These are phyloP conservation scores for Heterochromis multidens DNA, from an alignment of 2,113 vertebrate genomes.

Conservation along the genomic window DNA sequence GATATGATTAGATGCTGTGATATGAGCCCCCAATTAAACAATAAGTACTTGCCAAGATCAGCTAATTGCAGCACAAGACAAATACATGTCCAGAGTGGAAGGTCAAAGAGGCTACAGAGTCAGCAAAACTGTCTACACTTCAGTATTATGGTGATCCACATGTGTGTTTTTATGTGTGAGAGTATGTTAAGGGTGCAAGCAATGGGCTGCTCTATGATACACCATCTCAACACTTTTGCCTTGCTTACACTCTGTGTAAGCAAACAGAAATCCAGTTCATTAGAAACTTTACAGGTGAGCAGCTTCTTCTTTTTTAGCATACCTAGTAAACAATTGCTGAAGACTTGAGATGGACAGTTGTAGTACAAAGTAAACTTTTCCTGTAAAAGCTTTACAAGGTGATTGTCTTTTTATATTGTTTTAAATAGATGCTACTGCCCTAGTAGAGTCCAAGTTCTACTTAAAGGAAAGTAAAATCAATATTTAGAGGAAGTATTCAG, in stretches of 20 bases:
- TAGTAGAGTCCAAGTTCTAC: background rate
- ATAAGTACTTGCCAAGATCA: slow-evolving; percentile 1
- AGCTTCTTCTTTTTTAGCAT: background rate
- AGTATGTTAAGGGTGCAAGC: background rate
- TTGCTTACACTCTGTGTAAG: background rate
- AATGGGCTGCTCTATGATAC: slow-evolving; percentile 11
- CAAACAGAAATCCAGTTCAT: slow-evolving; percentile 14
- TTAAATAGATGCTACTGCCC: background rate
- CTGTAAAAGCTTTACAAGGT: background rate
- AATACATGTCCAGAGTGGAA: slow-evolving; percentile 16
- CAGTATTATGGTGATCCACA: background rate
- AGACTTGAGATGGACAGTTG: background rate
- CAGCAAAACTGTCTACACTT: slow-evolving; percentile 53
- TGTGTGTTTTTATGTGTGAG: background rate
- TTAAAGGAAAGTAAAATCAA: background rate
- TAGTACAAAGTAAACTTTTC: background rate
- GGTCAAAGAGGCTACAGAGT: slow-evolving; percentile 40
- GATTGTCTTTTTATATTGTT: background rate
- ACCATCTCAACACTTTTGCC: background rate
- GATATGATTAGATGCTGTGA: background rate
- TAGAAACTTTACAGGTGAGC: background rate
- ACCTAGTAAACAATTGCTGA: background rate
- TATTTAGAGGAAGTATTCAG: background rate
- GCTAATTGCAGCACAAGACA: slow-evolving; percentile 50
- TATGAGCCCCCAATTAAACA: slow-evolving; percentile 39